Percentiles rank a stretch among this genome's conserved stretches.
Evolutionary conservation across 2,888 invertebrate species (phyloP).

Genomic region (Agriopis marginaria): DNA sequence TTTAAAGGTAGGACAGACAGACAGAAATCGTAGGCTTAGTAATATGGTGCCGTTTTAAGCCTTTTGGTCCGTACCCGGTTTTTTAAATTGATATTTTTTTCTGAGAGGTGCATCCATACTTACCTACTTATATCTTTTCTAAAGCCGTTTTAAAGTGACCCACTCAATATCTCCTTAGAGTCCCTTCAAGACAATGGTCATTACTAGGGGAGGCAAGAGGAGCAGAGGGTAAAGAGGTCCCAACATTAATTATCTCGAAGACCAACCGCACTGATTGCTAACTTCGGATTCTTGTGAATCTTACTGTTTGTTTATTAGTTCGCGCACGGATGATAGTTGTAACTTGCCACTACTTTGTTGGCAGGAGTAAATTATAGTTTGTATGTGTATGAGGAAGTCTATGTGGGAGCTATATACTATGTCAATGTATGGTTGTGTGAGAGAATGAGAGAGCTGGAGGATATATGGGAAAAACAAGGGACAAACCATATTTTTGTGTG

Average conservation of each 20-base stretch:
- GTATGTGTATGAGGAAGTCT: not conserved
- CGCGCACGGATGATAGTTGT: conserved; percentile 29
- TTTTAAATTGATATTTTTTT: too few relatives aligned
- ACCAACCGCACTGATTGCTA: conserved; percentile 54
- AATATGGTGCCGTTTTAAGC: too few relatives aligned
- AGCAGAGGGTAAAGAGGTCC: conserved; percentile 54
- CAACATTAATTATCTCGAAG: conserved; percentile 68
- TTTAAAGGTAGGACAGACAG: too few relatives aligned
- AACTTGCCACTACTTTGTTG: conserved; percentile 26
- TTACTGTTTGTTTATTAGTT: conserved; percentile 48
- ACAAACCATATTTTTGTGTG: too few relatives aligned
- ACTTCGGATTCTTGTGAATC: conserved; percentile 55
- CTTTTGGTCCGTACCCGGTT: too few relatives aligned
- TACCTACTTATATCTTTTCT: not conserved
- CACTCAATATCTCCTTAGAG: not conserved
- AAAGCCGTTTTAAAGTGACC: not conserved
- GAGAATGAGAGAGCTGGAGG: too few relatives aligned
- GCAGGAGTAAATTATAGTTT: conserved; percentile 13
- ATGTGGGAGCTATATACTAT: not conserved
- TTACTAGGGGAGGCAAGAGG: not conserved
- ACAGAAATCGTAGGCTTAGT: too few relatives aligned
- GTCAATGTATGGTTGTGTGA: too few relatives aligned
- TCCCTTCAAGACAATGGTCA: conserved; percentile 34
- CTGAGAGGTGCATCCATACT: not conserved
- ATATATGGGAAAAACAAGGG: too few relatives aligned